phyloP scores from a whole-genome alignment of 2,113 vertebrate species.

The Takifugu flavidus region DNA sequence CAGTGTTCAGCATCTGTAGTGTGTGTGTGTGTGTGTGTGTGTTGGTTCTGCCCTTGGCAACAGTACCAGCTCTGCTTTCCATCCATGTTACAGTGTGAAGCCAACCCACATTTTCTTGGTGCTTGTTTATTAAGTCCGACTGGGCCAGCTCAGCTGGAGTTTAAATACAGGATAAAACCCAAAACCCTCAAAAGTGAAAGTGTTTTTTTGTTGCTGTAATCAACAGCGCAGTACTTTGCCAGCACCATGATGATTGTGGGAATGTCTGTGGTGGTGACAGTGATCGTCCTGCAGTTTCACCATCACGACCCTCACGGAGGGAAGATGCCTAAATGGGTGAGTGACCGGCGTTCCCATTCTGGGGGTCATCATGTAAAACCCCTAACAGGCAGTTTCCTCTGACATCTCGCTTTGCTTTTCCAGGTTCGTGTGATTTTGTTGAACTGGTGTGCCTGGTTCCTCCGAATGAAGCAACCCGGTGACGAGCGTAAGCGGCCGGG shows the following conservation, averaged over 20 bases:
- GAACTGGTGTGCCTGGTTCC: conserved; percentile 98
- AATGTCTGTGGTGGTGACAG: conserved; percentile 88
- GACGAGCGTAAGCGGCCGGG: conserved; percentile 82
- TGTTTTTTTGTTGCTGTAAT: conserved; percentile 8
- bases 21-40: conserved; percentile 19
- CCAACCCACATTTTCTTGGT: conserved; percentile 6
- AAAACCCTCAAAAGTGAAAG: not conserved
- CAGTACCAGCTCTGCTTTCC: conserved; percentile 6
- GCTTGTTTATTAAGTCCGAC: not conserved
- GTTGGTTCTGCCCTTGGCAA: conserved; percentile 14
- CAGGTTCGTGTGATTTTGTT: conserved; percentile 89
- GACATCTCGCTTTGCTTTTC: not conserved
- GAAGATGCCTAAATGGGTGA: conserved; percentile 92
- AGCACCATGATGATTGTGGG: conserved; percentile 93
- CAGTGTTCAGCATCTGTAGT: too few relatives aligned
- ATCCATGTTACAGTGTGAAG: conserved; percentile 44
- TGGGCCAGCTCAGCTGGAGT: too few relatives aligned
- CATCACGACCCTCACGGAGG: conserved; percentile 89
- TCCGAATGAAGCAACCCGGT: conserved; percentile 92
- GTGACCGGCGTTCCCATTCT: conserved; percentile 24
- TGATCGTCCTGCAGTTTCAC: conserved; percentile 88
- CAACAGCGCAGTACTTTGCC: conserved; percentile 88
- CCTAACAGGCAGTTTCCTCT: not conserved
- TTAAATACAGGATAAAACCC: not conserved
- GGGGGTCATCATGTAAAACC: not conserved